phyloP scores from a whole-genome alignment of 1,140 invertebrate genomes.

The Drosophila repleta region DNA sequence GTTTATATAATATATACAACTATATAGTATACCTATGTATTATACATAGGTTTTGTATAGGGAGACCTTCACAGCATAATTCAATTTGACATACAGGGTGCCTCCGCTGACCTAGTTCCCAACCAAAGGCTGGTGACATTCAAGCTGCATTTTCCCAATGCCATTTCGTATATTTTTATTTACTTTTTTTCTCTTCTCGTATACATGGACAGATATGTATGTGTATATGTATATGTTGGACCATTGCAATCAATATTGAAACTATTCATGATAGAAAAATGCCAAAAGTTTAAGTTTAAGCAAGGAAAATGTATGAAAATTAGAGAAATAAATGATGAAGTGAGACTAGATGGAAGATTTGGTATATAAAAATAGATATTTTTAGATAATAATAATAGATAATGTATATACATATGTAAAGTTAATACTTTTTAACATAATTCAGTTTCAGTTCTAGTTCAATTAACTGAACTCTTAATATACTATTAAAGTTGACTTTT shows the following conservation, averaged over 20 bases:
- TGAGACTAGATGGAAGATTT: no score
- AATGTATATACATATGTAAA: no score
- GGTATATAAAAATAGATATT: no score
- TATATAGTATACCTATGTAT: neutral
- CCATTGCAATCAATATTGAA: neutral
- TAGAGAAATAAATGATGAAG: no score
- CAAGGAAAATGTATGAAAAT: neutral
- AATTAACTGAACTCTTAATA: no score
- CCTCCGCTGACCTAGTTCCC: conserved; percentile 32
- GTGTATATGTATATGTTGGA: neutral
- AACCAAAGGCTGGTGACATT: conserved; percentile 44
- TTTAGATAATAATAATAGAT: no score
- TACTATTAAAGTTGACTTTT: no score
- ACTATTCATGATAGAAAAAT: neutral
- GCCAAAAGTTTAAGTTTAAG: neutral
- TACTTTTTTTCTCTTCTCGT: neutral
- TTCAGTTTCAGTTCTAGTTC: no score
- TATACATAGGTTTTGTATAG: neutral
- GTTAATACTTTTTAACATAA: no score
- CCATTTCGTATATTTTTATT: conserved; percentile 7
- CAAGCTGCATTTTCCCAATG: conserved; percentile 26
- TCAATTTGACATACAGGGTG: conserved; percentile 53
- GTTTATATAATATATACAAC: conserved; percentile 9
- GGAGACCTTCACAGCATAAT: conserved; percentile 54
- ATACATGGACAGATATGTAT: neutral